Evolutionary conservation across 2,888 invertebrate genomes (phyloP), one percentile per base, ranked within the genome.

Genomic region (Idaea biselata): DNA sequence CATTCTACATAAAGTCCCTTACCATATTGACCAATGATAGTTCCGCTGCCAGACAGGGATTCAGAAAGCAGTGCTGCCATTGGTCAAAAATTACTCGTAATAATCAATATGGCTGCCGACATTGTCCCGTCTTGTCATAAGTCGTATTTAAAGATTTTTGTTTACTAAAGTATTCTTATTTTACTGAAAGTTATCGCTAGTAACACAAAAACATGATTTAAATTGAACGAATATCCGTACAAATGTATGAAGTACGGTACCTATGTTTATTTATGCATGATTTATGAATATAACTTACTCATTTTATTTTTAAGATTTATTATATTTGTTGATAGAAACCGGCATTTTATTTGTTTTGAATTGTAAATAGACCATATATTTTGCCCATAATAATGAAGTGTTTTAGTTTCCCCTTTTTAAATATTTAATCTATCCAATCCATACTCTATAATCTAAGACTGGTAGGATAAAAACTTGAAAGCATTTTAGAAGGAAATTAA

Each of bases 321-420:
- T 63, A 57, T 65, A 68, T 70, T 66, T 88, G 89, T 91, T 89
- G 86, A 88, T 89, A 88, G 79, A 77, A 79, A 73, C 83, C 88
- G 87, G 86, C 88, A 89, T 89, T 89, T 89, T 87, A 83, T 82
- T 82, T 85, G 85, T 83, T 88, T 82, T 85, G 77, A 87, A 84
- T 82, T 92, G 91, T 91, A 91, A 90, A 91, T 91, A 91, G 84
- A 89, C 83, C 81, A 89, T 91, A 91, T 91, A 92, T 92, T 92
- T 92, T 92, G 89, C 89, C 91, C 89, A 88, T 89, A 90, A 86
- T 87, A 87, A 73, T 66, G 58, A 17, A 65, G 73, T 75, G 75
- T 80, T 82, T 83, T 68, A 67, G 72, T 77, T 69, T 62, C 18
- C 17, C 61, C 55, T 58, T 18, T 18, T 53, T 32, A 17, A 18